These are phyloP conservation scores for Xenentodon cancila DNA, from an alignment of 2,797 vertebrate genomes.

Conservation along the genomic window DNA sequence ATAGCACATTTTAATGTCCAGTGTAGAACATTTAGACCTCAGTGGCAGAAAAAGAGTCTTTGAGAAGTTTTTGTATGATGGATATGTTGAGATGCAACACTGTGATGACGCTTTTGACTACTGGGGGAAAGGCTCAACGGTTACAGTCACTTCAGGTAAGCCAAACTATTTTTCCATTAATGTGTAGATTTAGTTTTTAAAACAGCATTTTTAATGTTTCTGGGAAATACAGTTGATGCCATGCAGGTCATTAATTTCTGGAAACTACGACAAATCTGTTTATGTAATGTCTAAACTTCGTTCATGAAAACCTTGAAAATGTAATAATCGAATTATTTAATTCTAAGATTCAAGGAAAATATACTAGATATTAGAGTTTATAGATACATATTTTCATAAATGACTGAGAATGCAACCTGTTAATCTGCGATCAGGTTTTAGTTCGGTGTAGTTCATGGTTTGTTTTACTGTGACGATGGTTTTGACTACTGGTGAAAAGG, in stretches of 20 bases:
- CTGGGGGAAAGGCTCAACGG: constrained; percentile 75
- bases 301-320: no score
- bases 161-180: neutral
- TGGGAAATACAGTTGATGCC: no score
- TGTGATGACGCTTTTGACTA: constrained; percentile 71
- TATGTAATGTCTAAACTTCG: no score
- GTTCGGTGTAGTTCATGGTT: neutral
- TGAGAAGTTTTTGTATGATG: constrained; percentile 43
- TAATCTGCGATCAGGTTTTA: no score
- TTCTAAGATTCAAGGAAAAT: no score
- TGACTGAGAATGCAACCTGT: no score
- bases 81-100: constrained; percentile 20
- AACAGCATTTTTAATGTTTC: no score
- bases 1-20: neutral
- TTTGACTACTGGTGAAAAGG: constrained; percentile 77
- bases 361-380: no score
- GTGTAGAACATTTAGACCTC: neutral
- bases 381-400: no score
- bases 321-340: no score
- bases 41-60: neutral
- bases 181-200: neutral
- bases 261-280: no score
- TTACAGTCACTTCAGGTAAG: constrained; percentile 74
- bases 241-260: no score
- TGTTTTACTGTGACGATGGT: constrained; percentile 46